Percentiles rank a stretch among this genome's conserved stretches.
These are phyloP conservation scores for Channa striata DNA, from an alignment of 2,797 vertebrate genomes.

Conservation along the genomic window DNA sequence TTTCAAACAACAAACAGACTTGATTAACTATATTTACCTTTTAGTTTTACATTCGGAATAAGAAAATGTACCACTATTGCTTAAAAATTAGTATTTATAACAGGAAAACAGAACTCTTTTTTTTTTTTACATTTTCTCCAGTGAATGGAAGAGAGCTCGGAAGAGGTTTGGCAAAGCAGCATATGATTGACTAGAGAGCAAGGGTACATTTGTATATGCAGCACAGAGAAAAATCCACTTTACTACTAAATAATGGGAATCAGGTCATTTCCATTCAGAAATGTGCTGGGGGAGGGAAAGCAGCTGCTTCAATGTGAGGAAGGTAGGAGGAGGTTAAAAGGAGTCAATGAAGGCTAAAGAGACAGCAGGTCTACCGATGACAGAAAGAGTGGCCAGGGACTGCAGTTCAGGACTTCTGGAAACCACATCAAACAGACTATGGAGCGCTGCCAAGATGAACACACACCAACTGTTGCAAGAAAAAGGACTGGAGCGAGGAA, in stretches of 20 bases:
- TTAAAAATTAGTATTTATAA: constrained; percentile 59
- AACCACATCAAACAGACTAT: constrained; percentile 88
- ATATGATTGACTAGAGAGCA: constrained; percentile 13
- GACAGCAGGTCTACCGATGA: constrained; percentile 88
- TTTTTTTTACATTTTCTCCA: constrained; percentile 49
- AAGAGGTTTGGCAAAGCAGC: constrained; percentile 35
- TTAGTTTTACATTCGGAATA: constrained; percentile 42
- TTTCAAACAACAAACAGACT: constrained; percentile 49
- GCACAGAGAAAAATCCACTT: constrained; percentile 61
- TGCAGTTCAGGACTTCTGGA: constrained; percentile 85
- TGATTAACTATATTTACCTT: constrained; percentile 69
- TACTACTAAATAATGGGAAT: constrained; percentile 78
- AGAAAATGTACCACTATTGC: constrained; percentile 38
- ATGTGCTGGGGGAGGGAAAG: constrained; percentile 74
- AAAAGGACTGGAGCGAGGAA: constrained; percentile 13
- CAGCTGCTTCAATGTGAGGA: constrained; percentile 83
- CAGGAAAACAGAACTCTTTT: constrained; percentile 46
- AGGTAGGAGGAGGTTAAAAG: constrained; percentile 88
- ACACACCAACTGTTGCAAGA: constrained; percentile 84
- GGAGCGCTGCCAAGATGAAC: constrained; percentile 85
- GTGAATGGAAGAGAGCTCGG: constrained; percentile 38
- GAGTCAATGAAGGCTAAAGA: constrained; percentile 90
- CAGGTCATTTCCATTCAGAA: constrained; percentile 77
- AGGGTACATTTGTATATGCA: constrained; percentile 58
- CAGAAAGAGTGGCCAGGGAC: constrained; percentile 86